Conservation (phyloP, 2,113 vertebrate species). For the Formicarius rufipectus region DNA sequence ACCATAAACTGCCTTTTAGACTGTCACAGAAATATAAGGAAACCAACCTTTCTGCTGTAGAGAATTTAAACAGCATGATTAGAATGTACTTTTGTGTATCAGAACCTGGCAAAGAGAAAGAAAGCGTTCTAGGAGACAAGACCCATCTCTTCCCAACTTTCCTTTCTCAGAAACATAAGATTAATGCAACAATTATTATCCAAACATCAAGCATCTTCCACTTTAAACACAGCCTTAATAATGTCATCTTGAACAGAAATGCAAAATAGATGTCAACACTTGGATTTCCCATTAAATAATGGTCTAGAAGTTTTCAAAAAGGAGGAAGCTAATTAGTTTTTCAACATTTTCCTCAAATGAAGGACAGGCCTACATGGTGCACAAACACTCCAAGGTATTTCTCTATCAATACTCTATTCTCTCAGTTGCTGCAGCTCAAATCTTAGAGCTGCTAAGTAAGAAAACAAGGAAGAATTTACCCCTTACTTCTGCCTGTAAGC, state of each 20-base stretch:
- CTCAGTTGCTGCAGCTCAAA: background rate
- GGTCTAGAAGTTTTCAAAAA: background rate
- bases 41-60: background rate
- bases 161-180: background rate
- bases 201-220: background rate
- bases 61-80: background rate
- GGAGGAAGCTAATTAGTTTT: background rate
- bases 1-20: accelerated
- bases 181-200: background rate
- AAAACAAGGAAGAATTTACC: background rate
- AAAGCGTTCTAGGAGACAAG: background rate
- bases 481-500: background rate
- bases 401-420: background rate
- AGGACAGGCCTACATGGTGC: background rate
- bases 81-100: background rate
- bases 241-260: background rate
- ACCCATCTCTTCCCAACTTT: background rate
- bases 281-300: background rate
- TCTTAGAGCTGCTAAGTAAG: background rate
- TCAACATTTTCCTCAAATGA: background rate
- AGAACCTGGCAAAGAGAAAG: background rate
- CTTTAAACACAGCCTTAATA: background rate
- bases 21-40: background rate
- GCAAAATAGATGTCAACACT: background rate
- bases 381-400: background rate